These are phyloP conservation scores for Corythornis cristatus DNA, from an alignment of 2,113 vertebrate genomes.

Conservation along the genomic window DNA sequence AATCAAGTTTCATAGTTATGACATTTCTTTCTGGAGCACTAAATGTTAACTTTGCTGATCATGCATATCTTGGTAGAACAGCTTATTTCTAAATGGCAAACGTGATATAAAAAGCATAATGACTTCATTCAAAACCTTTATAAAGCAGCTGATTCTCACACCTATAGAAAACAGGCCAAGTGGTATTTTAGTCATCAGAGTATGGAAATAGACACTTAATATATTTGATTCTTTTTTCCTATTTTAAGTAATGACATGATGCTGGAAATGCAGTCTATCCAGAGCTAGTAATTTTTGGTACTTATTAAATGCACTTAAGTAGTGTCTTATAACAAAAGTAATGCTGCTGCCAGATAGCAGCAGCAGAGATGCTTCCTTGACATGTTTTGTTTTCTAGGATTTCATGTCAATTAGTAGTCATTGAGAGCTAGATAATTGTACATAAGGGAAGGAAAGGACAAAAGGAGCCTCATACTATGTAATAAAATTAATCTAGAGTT, in stretches of 20 bases:
- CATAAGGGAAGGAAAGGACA: not conserved
- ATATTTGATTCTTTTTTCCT: not conserved
- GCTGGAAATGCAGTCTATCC: not conserved
- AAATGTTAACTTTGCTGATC: conserved; percentile 72
- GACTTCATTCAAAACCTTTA: conserved; percentile 59
- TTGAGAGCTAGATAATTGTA: not conserved
- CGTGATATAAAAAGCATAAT: conserved; percentile 54
- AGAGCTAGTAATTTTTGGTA: not conserved
- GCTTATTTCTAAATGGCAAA: conserved; percentile 66
- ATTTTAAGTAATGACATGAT: not conserved
- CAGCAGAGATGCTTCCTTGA: not conserved
- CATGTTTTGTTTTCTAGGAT: not conserved
- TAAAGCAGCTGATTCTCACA: conserved; percentile 52
- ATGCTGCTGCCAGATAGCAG: not conserved
- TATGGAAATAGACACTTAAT: conserved; percentile 30
- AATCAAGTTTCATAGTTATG: conserved; percentile 73
- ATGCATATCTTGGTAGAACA: conserved; percentile 49
- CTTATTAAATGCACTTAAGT: not conserved
- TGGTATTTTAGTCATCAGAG: conserved; percentile 40
- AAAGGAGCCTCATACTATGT: not conserved
- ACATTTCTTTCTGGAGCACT: conserved; percentile 71
- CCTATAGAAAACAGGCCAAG: conserved; percentile 43
- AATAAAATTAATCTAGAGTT: not conserved
- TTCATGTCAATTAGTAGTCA: not conserved
- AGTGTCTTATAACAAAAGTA: not conserved